Conservation (phyloP, 2,113 vertebrate species). For the Cyphomyrus discorhynchus region DNA sequence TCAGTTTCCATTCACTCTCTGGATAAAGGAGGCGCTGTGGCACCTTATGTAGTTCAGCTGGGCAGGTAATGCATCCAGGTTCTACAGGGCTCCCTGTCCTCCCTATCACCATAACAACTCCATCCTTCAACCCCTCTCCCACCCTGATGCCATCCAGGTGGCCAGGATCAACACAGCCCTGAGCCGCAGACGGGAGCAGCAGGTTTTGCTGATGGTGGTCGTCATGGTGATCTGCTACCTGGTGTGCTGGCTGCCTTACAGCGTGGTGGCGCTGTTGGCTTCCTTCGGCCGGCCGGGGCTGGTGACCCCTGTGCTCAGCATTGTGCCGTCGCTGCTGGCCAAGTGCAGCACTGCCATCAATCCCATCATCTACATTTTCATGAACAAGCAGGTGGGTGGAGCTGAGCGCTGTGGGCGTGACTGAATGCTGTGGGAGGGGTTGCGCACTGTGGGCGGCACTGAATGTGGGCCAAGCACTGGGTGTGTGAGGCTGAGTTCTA, state of each 20-base stretch:
- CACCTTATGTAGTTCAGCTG: no score
- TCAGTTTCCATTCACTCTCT: no score
- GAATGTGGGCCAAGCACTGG: no score
- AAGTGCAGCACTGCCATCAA: constrained; percentile 59
- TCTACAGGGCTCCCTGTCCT: no score
- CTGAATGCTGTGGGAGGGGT: background rate
- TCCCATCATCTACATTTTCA: constrained; percentile 52
- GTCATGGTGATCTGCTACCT: constrained; percentile 58
- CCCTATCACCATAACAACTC: no score
- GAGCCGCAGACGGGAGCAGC: constrained; percentile 41
- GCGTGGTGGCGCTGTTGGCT: constrained; percentile 48
- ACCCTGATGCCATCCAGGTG: constrained; percentile 30
- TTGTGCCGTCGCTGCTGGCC: constrained; percentile 38
- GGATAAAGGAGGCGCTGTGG: no score
- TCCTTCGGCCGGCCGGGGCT: constrained; percentile 49
- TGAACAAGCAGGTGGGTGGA: constrained; percentile 60
- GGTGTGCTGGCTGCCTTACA: constrained; percentile 59
- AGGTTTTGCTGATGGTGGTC: constrained; percentile 49
- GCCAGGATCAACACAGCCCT: constrained; percentile 29
- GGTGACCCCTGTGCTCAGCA: constrained; percentile 31
- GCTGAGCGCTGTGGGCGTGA: background rate
- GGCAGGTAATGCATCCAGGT: no score
- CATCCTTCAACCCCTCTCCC: background rate
- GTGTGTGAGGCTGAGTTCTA: background rate
- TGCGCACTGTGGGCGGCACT: background rate